These are phyloP conservation scores for Eupithecia tripunctaria DNA, from an alignment of 2,888 invertebrate species.

Conservation along the genomic window DNA sequence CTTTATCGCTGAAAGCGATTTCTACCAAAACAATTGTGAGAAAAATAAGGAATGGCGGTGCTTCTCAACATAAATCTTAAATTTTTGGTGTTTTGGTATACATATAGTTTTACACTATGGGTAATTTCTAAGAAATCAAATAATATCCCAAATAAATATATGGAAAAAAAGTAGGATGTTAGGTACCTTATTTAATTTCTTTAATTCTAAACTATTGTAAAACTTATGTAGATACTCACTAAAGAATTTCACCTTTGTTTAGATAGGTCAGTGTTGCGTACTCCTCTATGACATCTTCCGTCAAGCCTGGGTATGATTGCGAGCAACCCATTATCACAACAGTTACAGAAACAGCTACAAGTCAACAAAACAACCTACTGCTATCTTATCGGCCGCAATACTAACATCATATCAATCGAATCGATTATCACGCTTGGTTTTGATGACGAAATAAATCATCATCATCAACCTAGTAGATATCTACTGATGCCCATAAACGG, in stretches of 20 bases:
- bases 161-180: too few species aligned
- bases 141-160: too few species aligned
- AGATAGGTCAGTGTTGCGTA: constrained; percentile 86
- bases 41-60: too few species aligned
- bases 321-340: constrained; percentile 74
- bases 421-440: constrained; percentile 10
- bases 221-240: constrained; percentile 85
- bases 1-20: too few species aligned
- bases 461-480: background rate
- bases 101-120: too few species aligned
- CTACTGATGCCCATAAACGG: too few species aligned
- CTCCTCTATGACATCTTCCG: constrained; percentile 85
- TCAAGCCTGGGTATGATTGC: constrained; percentile 78
- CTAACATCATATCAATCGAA: constrained; percentile 9
- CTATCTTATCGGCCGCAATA: constrained; percentile 28
- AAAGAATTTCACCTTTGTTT: constrained; percentile 85
- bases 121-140: too few species aligned
- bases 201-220: too few species aligned
- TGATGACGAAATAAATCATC: constrained; percentile 8
- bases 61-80: too few species aligned
- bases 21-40: too few species aligned
- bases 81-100: too few species aligned
- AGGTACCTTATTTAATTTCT: too few species aligned
- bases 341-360: constrained; percentile 15
- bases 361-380: constrained; percentile 24